Percentiles rank a stretch among this genome's conserved stretches.
phyloP scores from a whole-genome alignment of 1,140 invertebrate species.

The Dufourea novaeangliae region DNA sequence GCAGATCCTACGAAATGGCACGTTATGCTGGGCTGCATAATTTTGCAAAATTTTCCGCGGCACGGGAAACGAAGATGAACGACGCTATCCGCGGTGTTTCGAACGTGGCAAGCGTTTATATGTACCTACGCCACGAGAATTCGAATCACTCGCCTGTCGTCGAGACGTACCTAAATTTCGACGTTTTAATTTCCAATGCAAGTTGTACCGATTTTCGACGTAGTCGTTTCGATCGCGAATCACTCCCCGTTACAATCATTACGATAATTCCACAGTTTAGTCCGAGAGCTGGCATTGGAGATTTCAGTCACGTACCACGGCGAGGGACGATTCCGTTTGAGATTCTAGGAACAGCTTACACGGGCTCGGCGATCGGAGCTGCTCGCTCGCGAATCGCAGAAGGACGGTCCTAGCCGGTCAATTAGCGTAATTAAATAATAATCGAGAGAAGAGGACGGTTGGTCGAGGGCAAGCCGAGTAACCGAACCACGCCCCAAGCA shows the following conservation, averaged over 20 bases:
- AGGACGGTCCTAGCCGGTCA: conserved; percentile 36
- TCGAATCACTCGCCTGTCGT: background rate
- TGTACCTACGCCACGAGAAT: background rate
- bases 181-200: too few relatives aligned
- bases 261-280: conserved; percentile 28
- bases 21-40: conserved; percentile 63
- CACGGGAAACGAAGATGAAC: conserved; percentile 40
- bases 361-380: conserved; percentile 51
- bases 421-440: conserved; percentile 78
- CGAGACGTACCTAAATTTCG: too few relatives aligned
- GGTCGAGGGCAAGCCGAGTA: conserved; percentile 65
- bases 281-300: too few relatives aligned
- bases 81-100: background rate
- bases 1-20: conserved; percentile 18
- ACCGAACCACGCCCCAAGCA: conserved; percentile 77
- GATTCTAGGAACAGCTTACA: conserved; percentile 41
- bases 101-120: background rate
- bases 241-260: too few relatives aligned
- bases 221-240: too few relatives aligned
- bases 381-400: conserved; percentile 31
- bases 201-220: too few relatives aligned
- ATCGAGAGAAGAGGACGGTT: conserved; percentile 77
- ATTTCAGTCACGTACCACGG: conserved; percentile 33
- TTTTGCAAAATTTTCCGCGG: conserved; percentile 55
- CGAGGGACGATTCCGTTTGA: conserved; percentile 40